Evolutionary conservation across 2,113 vertebrate species (phyloP).

Genomic region (Grus americana): DNA sequence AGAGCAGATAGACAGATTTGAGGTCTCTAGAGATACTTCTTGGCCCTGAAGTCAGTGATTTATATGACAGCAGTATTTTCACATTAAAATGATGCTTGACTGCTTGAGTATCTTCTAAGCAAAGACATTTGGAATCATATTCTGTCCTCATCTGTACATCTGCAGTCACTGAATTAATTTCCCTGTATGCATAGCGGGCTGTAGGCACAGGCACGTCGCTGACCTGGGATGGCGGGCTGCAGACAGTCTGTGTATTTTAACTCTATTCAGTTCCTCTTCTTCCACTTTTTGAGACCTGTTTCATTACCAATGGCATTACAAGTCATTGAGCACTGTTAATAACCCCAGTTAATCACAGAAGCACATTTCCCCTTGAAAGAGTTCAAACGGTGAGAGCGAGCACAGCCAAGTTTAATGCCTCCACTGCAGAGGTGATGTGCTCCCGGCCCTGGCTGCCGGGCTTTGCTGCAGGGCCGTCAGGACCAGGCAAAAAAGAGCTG

Average conservation of each 20-base stretch:
- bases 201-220: not conserved
- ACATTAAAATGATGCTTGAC: not conserved
- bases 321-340: constrained; percentile 33
- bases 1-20: not conserved
- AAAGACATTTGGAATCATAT: not conserved
- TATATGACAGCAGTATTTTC: not conserved
- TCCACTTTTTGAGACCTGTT: constrained; percentile 28
- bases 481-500: not conserved
- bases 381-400: not conserved
- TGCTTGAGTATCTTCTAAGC: not conserved
- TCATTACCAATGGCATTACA: constrained; percentile 21
- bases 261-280: not conserved
- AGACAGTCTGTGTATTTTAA: not conserved
- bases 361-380: constrained; percentile 29
- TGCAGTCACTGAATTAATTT: constrained; percentile 38
- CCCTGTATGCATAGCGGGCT: not conserved
- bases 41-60: not conserved
- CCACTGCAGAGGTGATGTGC: not conserved
- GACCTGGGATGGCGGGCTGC: not conserved
- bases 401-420: not conserved
- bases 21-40: not conserved
- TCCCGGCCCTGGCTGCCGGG: not conserved
- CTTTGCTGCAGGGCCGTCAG: not conserved
- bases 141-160: constrained; percentile 33
- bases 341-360: constrained; percentile 32